A percentile compares a stretch with the other conserved stretches of the same genome.
Evolutionary conservation across 1,140 invertebrate species (phyloP).

Genomic region (Papilio xuthus): DNA sequence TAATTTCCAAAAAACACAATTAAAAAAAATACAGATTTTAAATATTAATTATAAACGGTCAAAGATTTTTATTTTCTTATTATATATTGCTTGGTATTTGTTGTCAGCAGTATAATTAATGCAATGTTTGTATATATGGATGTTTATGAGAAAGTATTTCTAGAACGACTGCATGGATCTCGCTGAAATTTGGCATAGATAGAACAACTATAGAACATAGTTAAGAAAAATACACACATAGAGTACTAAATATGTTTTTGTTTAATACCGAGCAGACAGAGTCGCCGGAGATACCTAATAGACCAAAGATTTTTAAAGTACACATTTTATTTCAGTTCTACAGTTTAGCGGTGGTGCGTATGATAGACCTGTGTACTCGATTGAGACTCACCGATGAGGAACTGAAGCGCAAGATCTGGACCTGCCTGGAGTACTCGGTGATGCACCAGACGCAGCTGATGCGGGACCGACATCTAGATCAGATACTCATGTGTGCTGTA

Average conservation of each 20-base stretch:
- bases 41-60: no score
- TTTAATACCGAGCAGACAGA: background rate
- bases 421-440: slow-evolving; percentile 96
- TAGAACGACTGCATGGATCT: no score
- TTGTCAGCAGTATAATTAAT: no score
- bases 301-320: no score
- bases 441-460: slow-evolving; percentile 92
- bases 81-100: no score
- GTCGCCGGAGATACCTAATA: background rate
- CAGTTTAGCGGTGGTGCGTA: slow-evolving; percentile 92
- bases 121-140: no score
- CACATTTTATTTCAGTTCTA: slow-evolving; percentile 87
- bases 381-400: slow-evolving; percentile 89
- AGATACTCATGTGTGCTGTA: slow-evolving; percentile 98
- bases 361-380: slow-evolving; percentile 94
- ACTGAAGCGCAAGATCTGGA: slow-evolving; percentile 95
- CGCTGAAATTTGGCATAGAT: no score
- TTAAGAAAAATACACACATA: background rate
- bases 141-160: no score
- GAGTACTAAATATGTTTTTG: background rate
- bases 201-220: no score
- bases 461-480: slow-evolving; percentile 97
- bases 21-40: no score
- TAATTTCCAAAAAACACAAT: no score
- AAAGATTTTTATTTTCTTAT: no score